Conservation (phyloP, 1,140 invertebrate species). For the Bombus impatiens region DNA sequence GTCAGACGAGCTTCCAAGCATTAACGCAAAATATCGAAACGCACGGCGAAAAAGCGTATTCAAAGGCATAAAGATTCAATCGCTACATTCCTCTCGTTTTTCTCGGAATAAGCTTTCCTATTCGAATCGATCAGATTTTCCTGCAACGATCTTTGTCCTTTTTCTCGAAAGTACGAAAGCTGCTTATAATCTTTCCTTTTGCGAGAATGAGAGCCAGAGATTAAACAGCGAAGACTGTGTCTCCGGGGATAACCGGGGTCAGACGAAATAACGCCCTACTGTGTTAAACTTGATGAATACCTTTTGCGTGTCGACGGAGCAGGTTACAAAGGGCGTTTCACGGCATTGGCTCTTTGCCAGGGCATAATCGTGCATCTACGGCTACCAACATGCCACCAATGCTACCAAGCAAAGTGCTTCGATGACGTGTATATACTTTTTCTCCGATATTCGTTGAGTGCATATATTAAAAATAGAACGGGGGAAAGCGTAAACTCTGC, state of each 20-base stretch:
- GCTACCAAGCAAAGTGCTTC: neutral
- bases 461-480: neutral
- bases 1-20: neutral
- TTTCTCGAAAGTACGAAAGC: neutral
- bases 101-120: neutral
- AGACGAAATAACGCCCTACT: slow-evolving; percentile 13
- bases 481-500: neutral
- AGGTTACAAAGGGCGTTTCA: slow-evolving; percentile 44
- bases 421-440: neutral
- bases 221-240: slow-evolving; percentile 1
- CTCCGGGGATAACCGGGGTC: neutral
- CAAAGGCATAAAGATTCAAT: too few species aligned
- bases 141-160: neutral
- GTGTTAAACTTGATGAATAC: slow-evolving; percentile 50
- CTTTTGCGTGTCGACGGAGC: slow-evolving; percentile 6
- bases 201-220: neutral
- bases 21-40: neutral
- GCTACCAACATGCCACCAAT: neutral
- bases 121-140: neutral
- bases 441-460: slow-evolving; percentile 7
- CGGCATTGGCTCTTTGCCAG: slow-evolving; percentile 49
- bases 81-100: neutral
- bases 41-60: too few species aligned
- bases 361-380: neutral
- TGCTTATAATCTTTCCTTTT: too few species aligned